Evolutionary conservation across 1,140 invertebrate species (phyloP).

Genomic region (Zaprionus ornatus): DNA sequence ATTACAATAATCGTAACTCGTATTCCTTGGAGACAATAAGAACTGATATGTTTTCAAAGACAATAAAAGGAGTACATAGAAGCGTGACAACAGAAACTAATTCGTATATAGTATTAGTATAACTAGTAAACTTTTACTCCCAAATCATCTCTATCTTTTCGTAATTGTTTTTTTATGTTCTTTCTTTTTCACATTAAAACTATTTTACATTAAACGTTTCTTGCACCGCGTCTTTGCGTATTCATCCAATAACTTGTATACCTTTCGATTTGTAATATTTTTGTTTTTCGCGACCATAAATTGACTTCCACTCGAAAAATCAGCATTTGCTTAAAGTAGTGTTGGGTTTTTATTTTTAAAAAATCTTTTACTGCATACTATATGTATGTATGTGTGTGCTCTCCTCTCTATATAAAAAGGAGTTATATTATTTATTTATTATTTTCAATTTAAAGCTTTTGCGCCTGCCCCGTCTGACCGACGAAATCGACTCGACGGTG

Average conservation of each 20-base stretch:
- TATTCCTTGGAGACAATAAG: slow-evolving; percentile 18
- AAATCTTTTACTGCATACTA: slow-evolving; percentile 61
- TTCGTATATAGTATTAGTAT: slow-evolving; percentile 63
- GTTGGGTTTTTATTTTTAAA: slow-evolving; percentile 60
- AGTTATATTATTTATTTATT: slow-evolving; percentile 48
- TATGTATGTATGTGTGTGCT: slow-evolving; percentile 28
- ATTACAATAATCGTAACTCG: slow-evolving; percentile 24
- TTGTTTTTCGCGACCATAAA: slow-evolving; percentile 54
- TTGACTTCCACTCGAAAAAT: slow-evolving; percentile 67
- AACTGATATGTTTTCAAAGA: slow-evolving; percentile 43
- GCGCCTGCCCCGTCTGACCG: slow-evolving; percentile 68
- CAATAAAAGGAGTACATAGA: slow-evolving; percentile 18
- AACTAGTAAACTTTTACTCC: slow-evolving; percentile 55
- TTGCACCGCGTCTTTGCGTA: slow-evolving; percentile 30
- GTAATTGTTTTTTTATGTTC: slow-evolving; percentile 27
- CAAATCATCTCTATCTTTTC: slow-evolving; percentile 24
- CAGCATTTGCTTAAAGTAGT: slow-evolving; percentile 63
- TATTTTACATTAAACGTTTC: slow-evolving; percentile 60
- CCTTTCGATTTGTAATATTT: slow-evolving; percentile 13
- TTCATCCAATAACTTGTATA: slow-evolving; percentile 12
- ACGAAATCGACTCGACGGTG: slow-evolving; percentile 43
- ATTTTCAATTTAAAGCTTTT: slow-evolving; percentile 80
- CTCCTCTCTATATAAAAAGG: slow-evolving; percentile 48
- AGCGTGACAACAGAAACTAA: slow-evolving; percentile 33
- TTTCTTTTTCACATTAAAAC: slow-evolving; percentile 56